phyloP scores from a whole-genome alignment of 2,888 invertebrate genomes.

The Andricus curvator region DNA sequence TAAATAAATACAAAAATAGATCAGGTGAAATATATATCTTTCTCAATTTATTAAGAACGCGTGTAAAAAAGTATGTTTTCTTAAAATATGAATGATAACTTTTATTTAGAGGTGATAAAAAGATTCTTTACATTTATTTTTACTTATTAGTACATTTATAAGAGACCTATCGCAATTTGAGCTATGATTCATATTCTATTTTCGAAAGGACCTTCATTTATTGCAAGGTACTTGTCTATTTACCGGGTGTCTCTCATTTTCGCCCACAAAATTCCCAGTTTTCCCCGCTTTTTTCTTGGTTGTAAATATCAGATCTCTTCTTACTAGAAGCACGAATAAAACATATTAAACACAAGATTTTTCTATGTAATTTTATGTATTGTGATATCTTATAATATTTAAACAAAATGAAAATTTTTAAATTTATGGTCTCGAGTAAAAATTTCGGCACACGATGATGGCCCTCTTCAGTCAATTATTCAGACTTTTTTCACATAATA shows the following conservation, averaged over 20 bases:
- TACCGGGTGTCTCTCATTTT: not conserved
- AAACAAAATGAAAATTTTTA: too few species aligned
- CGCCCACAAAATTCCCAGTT: too few species aligned
- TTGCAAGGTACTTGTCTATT: not conserved
- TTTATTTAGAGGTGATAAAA: not conserved
- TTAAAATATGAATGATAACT: not conserved
- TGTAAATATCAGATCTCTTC: too few species aligned
- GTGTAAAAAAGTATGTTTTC: not conserved
- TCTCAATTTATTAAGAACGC: not conserved
- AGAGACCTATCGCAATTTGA: not conserved
- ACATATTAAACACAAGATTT: too few species aligned
- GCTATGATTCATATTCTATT: not conserved
- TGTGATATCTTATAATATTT: too few species aligned
- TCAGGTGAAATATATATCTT: not conserved
- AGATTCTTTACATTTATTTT: not conserved
- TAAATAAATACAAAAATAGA: not conserved
- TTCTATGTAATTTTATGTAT: too few species aligned
- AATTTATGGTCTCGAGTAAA: too few species aligned
- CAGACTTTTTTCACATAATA: too few species aligned
- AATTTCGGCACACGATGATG: too few species aligned
- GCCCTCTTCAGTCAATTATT: too few species aligned
- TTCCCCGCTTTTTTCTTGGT: too few species aligned
- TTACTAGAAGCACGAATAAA: too few species aligned
- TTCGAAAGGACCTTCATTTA: not conserved
- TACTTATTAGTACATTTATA: not conserved